These are phyloP conservation scores for Dermolepida albohirtum DNA, from an alignment of 2,888 invertebrate genomes.

Conservation along the genomic window DNA sequence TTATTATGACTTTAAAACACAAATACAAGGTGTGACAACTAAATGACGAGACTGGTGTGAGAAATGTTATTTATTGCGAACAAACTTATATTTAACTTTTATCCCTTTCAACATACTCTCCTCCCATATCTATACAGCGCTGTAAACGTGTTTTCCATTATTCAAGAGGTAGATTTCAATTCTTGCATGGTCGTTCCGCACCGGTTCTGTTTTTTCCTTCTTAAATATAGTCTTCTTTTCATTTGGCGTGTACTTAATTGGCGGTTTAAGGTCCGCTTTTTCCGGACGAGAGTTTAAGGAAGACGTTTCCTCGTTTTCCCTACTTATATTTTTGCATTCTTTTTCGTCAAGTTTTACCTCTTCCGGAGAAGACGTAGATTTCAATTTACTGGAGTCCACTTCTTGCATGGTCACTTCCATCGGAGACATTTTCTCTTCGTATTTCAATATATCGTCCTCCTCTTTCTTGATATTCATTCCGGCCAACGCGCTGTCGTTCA, in stretches of 20 bases:
- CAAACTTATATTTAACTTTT: too few relatives aligned
- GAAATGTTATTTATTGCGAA: too few relatives aligned
- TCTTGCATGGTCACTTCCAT: neutral
- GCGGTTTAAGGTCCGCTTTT: conserved; percentile 32
- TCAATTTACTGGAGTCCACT: conserved; percentile 23
- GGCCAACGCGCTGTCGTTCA: conserved; percentile 63
- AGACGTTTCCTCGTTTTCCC: conserved; percentile 37
- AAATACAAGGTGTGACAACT: too few relatives aligned
- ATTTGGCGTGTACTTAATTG: conserved; percentile 40
- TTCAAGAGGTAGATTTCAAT: too few relatives aligned
- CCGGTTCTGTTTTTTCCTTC: conserved; percentile 65
- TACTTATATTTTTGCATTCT: conserved; percentile 3
- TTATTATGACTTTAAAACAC: too few relatives aligned
- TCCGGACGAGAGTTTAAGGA: conserved; percentile 51
- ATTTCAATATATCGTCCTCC: conserved; percentile 59
- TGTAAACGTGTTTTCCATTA: too few relatives aligned
- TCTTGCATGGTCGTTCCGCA: too few relatives aligned
- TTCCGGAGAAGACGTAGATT: conserved; percentile 18
- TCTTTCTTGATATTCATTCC: conserved; percentile 59
- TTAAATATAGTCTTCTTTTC: conserved; percentile 71
- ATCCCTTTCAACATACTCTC: too few relatives aligned
- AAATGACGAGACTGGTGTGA: too few relatives aligned
- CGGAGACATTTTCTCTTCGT: conserved; percentile 57
- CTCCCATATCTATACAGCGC: too few relatives aligned
- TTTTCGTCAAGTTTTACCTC: conserved; percentile 31